A percentile compares a stretch with the other conserved stretches of the same genome.
Conservation (phyloP, 2,888 invertebrate species). For the Philereme transversata region DNA sequence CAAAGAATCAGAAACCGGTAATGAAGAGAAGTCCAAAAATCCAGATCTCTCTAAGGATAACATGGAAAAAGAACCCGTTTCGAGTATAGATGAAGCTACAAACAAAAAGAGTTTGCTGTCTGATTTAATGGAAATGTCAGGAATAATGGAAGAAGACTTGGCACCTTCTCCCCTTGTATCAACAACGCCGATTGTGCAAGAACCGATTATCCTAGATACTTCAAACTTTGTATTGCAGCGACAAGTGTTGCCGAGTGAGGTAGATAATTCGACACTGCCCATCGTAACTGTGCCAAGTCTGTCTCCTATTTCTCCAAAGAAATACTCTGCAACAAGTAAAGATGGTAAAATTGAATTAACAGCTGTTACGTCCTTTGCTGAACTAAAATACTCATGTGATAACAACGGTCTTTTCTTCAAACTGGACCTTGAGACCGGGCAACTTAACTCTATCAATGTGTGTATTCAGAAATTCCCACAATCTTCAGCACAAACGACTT, state of each 20-base stretch:
- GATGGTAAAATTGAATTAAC: conserved; percentile 37
- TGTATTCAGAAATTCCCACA: conserved; percentile 53
- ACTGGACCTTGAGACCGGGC: conserved; percentile 58
- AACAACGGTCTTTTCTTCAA: conserved; percentile 63
- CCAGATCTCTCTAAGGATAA: neutral
- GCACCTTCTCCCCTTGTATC: conserved; percentile 28
- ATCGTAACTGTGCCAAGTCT: conserved; percentile 1
- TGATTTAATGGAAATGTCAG: conserved; percentile 79
- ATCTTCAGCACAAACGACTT: conserved; percentile 10
- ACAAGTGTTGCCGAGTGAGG: conserved; percentile 1
- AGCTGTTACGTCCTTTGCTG: conserved; percentile 57
- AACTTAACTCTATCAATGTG: conserved; percentile 62
- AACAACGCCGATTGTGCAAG: conserved; percentile 3
- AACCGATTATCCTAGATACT: conserved; percentile 22
- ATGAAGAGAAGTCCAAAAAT: neutral
- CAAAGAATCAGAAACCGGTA: conserved; percentile 1
- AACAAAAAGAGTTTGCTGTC: conserved; percentile 66
- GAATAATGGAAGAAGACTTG: conserved; percentile 68
- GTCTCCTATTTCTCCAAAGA: conserved; percentile 5
- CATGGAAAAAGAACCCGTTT: conserved; percentile 4
- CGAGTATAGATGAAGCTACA: conserved; percentile 9
- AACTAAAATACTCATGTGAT: conserved; percentile 62
- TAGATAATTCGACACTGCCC: too few relatives aligned
- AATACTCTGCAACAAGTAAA: conserved; percentile 17
- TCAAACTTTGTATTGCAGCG: conserved; percentile 16